phyloP scores from a whole-genome alignment of 2,888 invertebrate species.

The Lasioglossum figueresi region DNA sequence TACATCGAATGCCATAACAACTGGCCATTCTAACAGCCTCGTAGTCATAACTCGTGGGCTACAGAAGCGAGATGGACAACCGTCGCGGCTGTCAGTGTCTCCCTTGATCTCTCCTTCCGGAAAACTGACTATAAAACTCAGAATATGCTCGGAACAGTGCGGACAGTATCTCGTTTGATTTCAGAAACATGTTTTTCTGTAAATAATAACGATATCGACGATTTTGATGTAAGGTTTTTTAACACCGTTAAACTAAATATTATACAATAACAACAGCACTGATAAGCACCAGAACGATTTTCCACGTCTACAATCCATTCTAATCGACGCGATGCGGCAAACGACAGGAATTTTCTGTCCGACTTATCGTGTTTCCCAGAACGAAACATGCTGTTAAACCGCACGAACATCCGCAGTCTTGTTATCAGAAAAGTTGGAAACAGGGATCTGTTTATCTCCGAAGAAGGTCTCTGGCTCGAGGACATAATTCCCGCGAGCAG shows the following conservation, averaged over 20 bases:
- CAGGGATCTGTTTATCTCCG: background rate
- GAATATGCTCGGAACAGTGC: background rate
- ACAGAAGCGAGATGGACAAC: background rate
- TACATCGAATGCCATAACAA: background rate
- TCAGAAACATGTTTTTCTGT: background rate
- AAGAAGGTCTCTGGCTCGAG: background rate
- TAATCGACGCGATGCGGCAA: background rate
- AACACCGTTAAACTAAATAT: background rate
- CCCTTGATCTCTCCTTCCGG: background rate
- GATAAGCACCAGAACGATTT: too few species aligned
- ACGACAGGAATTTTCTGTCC: background rate
- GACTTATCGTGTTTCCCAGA: background rate
- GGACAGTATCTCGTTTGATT: background rate
- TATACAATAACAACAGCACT: background rate
- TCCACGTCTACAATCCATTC: background rate
- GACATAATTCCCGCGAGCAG: background rate
- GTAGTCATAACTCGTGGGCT: background rate
- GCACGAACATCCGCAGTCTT: background rate
- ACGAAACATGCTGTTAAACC: conserved; percentile 3
- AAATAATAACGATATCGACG: background rate
- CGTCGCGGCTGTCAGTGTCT: background rate
- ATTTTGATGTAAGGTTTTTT: background rate
- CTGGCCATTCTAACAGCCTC: background rate
- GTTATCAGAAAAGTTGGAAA: background rate
- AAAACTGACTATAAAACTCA: background rate